Percentiles rank a stretch among this genome's conserved stretches.
Conservation (phyloP, 2,113 vertebrate species). For the Hemiprocne comata region DNA sequence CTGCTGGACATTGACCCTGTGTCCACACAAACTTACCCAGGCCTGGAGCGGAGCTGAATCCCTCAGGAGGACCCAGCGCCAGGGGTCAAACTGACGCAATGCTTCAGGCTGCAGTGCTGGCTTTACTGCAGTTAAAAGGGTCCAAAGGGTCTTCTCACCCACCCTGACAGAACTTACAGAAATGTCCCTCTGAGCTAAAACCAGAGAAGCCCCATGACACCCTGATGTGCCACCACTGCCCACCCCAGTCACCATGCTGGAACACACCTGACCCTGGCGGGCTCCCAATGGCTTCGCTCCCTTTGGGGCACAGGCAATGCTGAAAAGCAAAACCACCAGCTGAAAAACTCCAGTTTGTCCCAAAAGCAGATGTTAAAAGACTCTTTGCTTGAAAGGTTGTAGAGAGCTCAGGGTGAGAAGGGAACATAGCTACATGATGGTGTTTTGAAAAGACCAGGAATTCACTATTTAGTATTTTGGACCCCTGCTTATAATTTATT, state of each 20-base stretch:
- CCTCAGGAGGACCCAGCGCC: fast-evolving
- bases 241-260: fast-evolving
- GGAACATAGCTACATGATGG: fast-evolving
- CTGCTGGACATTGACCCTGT: fast-evolving
- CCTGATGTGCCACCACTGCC: fast-evolving
- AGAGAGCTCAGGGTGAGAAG: not conserved
- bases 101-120: not conserved
- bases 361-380: not conserved
- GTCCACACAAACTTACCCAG: not conserved
- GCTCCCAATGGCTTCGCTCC: fast-evolving
- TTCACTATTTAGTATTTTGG: not conserved
- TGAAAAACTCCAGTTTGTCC: not conserved
- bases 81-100: not conserved
- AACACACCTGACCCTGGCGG: fast-evolving
- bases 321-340: not conserved
- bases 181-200: not conserved
- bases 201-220: not conserved
- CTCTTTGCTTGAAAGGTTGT: not conserved
- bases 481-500: slow-evolving; percentile 26
- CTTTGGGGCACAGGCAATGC: fast-evolving
- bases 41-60: not conserved
- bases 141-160: not conserved
- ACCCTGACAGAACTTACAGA: not conserved
- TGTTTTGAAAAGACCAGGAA: not conserved
- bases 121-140: not conserved